Percentiles rank a stretch among this genome's conserved stretches.
Conservation (phyloP, 2,113 vertebrate genomes). For the Urocynchramus pylzowi region DNA sequence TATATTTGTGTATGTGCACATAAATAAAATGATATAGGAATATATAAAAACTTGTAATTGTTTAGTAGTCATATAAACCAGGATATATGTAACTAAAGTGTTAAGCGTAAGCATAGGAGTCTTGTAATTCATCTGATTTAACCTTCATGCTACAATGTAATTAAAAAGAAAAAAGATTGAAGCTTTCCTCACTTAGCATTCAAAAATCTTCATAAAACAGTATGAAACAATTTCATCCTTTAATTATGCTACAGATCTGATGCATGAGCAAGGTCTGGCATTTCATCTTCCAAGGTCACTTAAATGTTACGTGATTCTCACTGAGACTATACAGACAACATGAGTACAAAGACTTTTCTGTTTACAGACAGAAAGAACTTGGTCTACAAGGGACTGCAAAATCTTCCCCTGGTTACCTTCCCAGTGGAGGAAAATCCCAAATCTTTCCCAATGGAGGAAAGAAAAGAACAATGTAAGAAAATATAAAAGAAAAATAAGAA, state of each 20-base stretch:
- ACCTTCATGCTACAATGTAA: not conserved
- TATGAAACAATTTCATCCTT: not conserved
- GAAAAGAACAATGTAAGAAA: not conserved
- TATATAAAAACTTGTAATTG: not conserved
- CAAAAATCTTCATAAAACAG: not conserved
- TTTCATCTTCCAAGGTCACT: not conserved
- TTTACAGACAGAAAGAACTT: not conserved
- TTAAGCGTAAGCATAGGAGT: not conserved
- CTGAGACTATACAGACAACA: not conserved
- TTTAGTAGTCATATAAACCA: not conserved
- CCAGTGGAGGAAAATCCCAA: not conserved
- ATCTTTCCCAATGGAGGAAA: not conserved
- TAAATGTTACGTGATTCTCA: not conserved
- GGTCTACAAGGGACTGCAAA: not conserved
- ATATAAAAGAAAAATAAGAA: not conserved
- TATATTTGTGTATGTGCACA: not conserved
- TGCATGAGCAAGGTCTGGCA: not conserved
- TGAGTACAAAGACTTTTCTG: not conserved
- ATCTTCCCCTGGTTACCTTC: not conserved
- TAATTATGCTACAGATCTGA: not conserved
- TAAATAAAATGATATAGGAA: not conserved
- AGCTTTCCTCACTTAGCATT: not conserved
- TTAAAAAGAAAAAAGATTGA: not conserved
- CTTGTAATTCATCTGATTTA: not conserved
- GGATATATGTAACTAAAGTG: not conserved